Base-by-base conservation (phyloP, 2,888 invertebrate genomes). In the Acrobasis consociella region DNA sequence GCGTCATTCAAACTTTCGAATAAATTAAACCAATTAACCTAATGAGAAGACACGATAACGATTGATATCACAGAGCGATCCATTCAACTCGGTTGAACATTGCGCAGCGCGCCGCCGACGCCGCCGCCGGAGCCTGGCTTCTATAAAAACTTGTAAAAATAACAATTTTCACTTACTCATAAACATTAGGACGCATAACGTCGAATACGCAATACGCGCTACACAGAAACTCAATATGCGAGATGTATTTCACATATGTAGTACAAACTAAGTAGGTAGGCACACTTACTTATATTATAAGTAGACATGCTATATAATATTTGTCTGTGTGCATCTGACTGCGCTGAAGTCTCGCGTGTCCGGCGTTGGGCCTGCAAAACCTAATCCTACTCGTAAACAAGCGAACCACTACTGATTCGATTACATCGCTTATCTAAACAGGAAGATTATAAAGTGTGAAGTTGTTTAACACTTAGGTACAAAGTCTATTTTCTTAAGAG, bases 31-130 rank as follows among this genome's bases (percentile, higher is more conserved):
- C 22, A 62, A 66, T 65, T 64, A 62, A 61, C 64, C 58, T 22
- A 60, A 65, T 66, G 64, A 64, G 69, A 75, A 73, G 71, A 73
- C 69, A 65, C 64, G 69, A 64, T 65, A 71, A 62, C 70, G 67
- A 65, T 58, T 67, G 38, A 60, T 72, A 71, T 72, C 72, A 72
- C 72, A 71, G 72, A 67, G 67, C 60, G 68, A 63, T 58, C 39
- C 62, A 37, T 53, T 49, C 46, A 46, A 60, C 50, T 15, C 37
- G 10, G 60, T 42, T 31, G 37, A 58, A 55, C 51, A 51, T 64
- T 62, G 65, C 62, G 66, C 65, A 62, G 46, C 49, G 2, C 31
- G 31, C 5, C 31, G 8, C 31, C 31, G 31, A 2, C 31, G 31
- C 31, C 22, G 22, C 22, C 2, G 22, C 51, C 15, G 16, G 31